These are phyloP conservation scores for Phenganax stokvisi DNA, from an alignment of 92 coral and sea anemone genomes.

Conservation along the genomic window DNA sequence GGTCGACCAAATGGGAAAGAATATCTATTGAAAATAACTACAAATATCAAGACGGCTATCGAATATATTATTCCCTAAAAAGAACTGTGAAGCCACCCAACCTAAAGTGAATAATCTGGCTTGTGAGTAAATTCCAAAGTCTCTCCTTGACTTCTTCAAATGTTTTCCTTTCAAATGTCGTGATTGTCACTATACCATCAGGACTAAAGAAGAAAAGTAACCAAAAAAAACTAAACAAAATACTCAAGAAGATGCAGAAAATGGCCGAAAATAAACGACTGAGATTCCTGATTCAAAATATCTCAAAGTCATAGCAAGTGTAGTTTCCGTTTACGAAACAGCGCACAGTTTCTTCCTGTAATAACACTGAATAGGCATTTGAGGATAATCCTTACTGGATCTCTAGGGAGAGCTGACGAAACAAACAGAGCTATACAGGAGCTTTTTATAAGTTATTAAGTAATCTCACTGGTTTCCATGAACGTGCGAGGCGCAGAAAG, in stretches of 20 bases:
- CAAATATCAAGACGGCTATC: background rate
- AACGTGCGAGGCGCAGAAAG: conserved; percentile 97
- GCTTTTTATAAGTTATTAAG: background rate
- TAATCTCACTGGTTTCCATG: conserved; percentile 80
- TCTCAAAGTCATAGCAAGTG: too few species aligned
- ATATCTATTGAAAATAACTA: conserved; percentile 47
- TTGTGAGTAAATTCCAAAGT: conserved; percentile 82
- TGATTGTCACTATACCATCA: conserved; percentile 90
- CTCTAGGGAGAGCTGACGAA: background rate
- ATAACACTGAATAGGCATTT: too few species aligned
- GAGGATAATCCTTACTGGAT: too few species aligned
- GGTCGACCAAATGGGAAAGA: conserved; percentile 99
- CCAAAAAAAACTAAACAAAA: too few species aligned
- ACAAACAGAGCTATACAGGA: background rate
- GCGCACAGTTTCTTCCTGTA: too few species aligned
- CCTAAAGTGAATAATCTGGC: conserved; percentile 89
- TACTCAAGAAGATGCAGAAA: background rate
- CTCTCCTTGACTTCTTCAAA: conserved; percentile 92
- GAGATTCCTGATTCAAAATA: background rate
- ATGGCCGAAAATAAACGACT: background rate
- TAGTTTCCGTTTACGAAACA: too few species aligned
- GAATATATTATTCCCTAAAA: background rate
- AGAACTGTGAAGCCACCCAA: conserved; percentile 5
- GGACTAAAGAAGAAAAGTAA: conserved; percentile 52
- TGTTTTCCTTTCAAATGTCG: conserved; percentile 69